Evolutionary conservation across 2,888 invertebrate species (phyloP).

Genomic region (Mythimna vitellina): DNA sequence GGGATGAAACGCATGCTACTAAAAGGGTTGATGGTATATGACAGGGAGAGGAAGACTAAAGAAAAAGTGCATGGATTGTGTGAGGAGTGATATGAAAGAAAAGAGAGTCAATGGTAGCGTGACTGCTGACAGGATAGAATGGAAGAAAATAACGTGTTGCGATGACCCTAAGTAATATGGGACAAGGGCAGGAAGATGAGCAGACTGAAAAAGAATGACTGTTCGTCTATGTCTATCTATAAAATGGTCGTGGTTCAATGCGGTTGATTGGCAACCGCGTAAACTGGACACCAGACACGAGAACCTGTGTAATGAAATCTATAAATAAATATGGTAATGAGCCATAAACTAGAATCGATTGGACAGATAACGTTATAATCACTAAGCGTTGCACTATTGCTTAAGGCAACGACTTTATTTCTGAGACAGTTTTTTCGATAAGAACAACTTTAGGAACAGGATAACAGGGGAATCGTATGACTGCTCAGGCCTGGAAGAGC

Average conservation of each 20-base stretch:
- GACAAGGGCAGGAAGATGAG: no score
- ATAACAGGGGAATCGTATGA: no score
- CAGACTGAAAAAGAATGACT: neutral
- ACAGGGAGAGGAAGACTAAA: no score
- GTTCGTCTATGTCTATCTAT: neutral
- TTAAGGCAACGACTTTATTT: neutral
- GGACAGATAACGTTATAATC: neutral
- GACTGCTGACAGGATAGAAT: no score
- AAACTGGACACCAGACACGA: conserved; percentile 28
- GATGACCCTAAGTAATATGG: no score
- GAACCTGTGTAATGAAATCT: conserved; percentile 20
- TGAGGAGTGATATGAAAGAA: no score
- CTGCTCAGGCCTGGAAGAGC: no score
- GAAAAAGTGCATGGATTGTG: no score
- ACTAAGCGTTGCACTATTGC: neutral
- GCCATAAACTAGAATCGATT: conserved; percentile 11
- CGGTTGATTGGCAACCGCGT: conserved; percentile 39
- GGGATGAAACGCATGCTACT: no score
- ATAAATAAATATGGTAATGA: conserved; percentile 9
- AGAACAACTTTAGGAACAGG: neutral
- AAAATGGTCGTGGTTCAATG: conserved; percentile 5
- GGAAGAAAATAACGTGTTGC: no score
- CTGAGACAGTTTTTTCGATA: neutral
- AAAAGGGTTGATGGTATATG: no score
- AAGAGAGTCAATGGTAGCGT: no score